Evolutionary conservation across 2,888 invertebrate genomes (phyloP), one percentile per base, ranked within the genome.

Genomic region (Nemotelus nigrinus): DNA sequence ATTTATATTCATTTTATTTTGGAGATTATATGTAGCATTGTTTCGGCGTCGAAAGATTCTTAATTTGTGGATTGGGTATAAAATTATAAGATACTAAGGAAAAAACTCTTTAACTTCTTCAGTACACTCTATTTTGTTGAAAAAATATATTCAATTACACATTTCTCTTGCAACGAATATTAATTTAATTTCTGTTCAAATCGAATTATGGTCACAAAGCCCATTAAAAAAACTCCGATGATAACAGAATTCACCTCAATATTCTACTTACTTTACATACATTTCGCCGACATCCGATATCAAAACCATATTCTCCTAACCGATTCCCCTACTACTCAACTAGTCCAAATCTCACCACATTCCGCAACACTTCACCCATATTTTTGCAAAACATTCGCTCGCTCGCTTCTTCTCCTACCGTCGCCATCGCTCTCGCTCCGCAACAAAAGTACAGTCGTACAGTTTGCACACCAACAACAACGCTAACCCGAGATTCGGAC

Each of bases 291-390:
- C 41, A 41, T 63, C 63, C 63, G 43, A 63, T 3, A n/a, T 43
- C 4, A 7, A 39, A 63, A 63, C 63, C 63, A 10, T 41, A 6
- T 3, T 3, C 63, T 39, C 6, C 10, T 6, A 53, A 1, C 10
- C 10, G 25, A 53, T 41, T 68, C 68, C 68, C 6, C 68, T 39
- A 4, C 8, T 25, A 25, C 25, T 25, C 25, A 25, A 25, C 25
- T 25, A 4, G 68, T 39, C 41, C 68, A 50, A 44, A 3, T 39
- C 7, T 25, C 68, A 48, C 50, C 68, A 53, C 50, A 50, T 68
- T 68, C 68, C 68, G 39, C 50, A 50, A 53, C 50, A 50, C 53
- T 68, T 53, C 68, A 50, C 68, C n/a, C 45, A 45, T 47, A 47
- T 8, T 44, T 45, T 65, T 65, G 65, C 65, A 25, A 25, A 25